These are phyloP conservation scores for Chaitophorus viminalis DNA, from an alignment of 2,888 invertebrate genomes.

Conservation along the genomic window DNA sequence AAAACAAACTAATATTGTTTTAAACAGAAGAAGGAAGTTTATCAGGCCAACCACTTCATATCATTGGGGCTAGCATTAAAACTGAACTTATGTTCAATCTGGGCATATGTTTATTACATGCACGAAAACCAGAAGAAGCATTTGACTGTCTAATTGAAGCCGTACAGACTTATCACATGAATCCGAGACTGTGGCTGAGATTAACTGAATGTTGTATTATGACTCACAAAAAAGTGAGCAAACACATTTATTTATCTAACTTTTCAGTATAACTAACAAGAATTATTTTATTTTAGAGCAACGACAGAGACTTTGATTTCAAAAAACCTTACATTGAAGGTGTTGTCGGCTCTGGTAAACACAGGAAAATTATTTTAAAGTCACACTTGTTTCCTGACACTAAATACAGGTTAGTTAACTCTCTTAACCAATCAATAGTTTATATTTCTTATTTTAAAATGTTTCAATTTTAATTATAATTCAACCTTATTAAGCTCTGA, in stretches of 20 bases:
- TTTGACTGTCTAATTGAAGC: slow-evolving; percentile 92
- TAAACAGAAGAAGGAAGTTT: slow-evolving; percentile 63
- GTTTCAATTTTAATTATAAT: background rate
- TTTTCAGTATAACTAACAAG: background rate
- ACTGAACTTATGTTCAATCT: slow-evolving; percentile 81
- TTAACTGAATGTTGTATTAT: slow-evolving; percentile 92
- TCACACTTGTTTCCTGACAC: slow-evolving; percentile 69
- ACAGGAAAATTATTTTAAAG: slow-evolving; percentile 74
- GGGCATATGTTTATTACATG: slow-evolving; percentile 84
- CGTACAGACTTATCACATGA: slow-evolving; percentile 84
- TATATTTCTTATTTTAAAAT: background rate
- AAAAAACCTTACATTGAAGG: slow-evolving; percentile 69
- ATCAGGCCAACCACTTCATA: slow-evolving; percentile 73
- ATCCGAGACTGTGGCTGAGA: slow-evolving; percentile 90
- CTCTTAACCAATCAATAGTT: background rate
- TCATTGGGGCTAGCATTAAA: slow-evolving; percentile 73
- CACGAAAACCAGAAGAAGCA: slow-evolving; percentile 83
- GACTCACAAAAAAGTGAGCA: slow-evolving; percentile 73
- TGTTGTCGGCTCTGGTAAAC: slow-evolving; percentile 72
- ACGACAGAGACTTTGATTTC: slow-evolving; percentile 74
- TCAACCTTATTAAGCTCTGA: slow-evolving; percentile 68
- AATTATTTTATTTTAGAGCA: slow-evolving; percentile 69
- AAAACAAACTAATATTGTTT: background rate
- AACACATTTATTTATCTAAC: background rate
- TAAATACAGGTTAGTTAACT: slow-evolving; percentile 69